phyloP scores from a whole-genome alignment of 2,113 vertebrate species.

The Pontoporia blainvillei region DNA sequence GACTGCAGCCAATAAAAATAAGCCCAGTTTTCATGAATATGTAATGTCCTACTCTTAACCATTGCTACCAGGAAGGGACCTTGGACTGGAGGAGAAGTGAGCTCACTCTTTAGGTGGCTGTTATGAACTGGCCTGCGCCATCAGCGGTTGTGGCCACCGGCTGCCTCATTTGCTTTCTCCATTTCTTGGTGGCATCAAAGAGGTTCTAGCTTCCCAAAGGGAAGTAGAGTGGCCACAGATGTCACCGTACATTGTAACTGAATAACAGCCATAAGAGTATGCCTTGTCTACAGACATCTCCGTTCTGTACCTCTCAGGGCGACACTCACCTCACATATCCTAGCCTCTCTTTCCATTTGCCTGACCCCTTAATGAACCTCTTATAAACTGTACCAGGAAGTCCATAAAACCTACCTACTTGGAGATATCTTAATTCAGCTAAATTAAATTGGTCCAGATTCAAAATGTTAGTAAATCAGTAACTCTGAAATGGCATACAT shows the following conservation, averaged over 20 bases:
- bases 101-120: background rate
- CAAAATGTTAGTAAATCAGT: constrained; percentile 6
- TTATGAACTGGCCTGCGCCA: background rate
- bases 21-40: background rate
- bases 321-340: background rate
- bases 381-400: background rate
- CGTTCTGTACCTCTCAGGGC: background rate
- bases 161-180: background rate
- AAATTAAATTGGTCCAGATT: constrained; percentile 37
- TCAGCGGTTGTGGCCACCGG: background rate
- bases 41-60: background rate
- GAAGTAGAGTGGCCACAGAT: background rate
- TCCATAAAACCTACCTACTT: background rate
- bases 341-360: background rate
- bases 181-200: background rate
- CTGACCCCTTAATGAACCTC: background rate
- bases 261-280: background rate
- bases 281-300: background rate
- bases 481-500: constrained; percentile 4
- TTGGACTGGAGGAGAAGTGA: background rate
- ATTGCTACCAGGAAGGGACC: background rate
- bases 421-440: background rate
- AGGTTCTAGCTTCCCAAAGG: background rate
- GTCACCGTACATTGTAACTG: background rate
- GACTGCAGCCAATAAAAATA: background rate